A percentile compares a stretch with the other conserved stretches of the same genome.
These are phyloP conservation scores for Zosterops pallidus DNA, from an alignment of 2,113 vertebrate genomes.

Conservation along the genomic window DNA sequence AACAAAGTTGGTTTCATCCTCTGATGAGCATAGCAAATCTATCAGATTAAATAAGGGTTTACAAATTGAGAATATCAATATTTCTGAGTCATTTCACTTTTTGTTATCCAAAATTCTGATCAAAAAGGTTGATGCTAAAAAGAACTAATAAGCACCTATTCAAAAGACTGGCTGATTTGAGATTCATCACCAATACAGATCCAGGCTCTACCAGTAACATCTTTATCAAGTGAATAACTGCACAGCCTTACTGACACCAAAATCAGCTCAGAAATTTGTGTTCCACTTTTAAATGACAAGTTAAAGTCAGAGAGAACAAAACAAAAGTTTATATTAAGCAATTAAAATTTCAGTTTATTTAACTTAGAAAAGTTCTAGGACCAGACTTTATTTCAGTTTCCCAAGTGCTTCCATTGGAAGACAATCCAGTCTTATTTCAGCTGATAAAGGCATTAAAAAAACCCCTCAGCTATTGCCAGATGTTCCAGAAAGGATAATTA, in stretches of 20 bases:
- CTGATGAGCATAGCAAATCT: neutral
- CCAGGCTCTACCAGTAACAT: neutral
- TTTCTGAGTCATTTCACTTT: neutral
- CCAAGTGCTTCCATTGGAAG: neutral
- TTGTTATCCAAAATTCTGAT: neutral
- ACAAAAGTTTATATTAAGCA: neutral
- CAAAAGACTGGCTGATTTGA: neutral
- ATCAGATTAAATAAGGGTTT: neutral
- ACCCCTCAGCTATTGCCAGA: fast-evolving
- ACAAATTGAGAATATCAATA: neutral
- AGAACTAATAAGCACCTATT: neutral
- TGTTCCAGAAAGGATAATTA: neutral
- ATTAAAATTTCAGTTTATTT: neutral
- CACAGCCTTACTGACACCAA: neutral
- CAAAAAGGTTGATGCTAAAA: neutral
- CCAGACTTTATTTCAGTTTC: neutral
- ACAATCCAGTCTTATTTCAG: neutral
- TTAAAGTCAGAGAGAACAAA: neutral
- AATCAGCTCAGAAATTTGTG: neutral
- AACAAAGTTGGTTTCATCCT: neutral
- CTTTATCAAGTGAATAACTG: neutral
- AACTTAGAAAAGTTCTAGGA: neutral
- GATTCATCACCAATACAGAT: neutral
- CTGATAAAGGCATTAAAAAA: neutral
- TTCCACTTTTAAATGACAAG: neutral